Base-by-base conservation (phyloP, 2,113 vertebrate species). In the Sigmodon hispidus region DNA sequence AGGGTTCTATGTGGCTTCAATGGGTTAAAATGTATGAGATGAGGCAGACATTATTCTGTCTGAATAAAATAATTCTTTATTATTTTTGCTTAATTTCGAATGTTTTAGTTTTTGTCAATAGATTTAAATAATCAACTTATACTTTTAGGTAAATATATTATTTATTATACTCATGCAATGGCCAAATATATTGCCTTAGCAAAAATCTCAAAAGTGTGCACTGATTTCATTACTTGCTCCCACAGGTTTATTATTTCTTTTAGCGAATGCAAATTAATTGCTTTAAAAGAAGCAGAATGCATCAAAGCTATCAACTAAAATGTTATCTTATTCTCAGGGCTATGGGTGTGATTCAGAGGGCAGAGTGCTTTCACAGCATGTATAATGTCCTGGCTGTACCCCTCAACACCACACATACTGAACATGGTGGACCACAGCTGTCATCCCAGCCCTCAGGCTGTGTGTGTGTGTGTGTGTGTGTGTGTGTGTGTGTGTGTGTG, bases 81-180 rank as follows among this genome's bases (percentile, higher is more conserved):
- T 21, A 1, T 34, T 80, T 45, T 72, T 7, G 26, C 59, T 69
- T 85, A 72, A 65, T 91, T 45, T 83, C 45, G 34, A 61, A 10
- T 34, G 26, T 72, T 94, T 79, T 22, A 48, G 5, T 31, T 48
- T 85, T 73, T 95, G n/a, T 43, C 70, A 93, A 59, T 70, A 83
- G 69, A 90, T 10, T 77, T 34, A 89, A 43, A 92, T 83, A 70
- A 87, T n/a, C 17, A 90, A 81, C 10, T 55, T 89, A 40, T 45
- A 86, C 73, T 76, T 89, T 91, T 93, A 76, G 34, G 40, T 83
- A 76, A 87, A 86, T 67, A 13, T 87, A 70, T 67, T 80, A 95
- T 15, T 52, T 89, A 12, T 7, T 4, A 48, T 19, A n/a, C 43
- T 89, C 52, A 76, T 7, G 1, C 48, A 93, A 40, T 89, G 76